Evolutionary conservation across 2,113 vertebrate genomes (phyloP), one percentile per base, ranked within the genome.

Genomic region (Chaetodon trifascialis): DNA sequence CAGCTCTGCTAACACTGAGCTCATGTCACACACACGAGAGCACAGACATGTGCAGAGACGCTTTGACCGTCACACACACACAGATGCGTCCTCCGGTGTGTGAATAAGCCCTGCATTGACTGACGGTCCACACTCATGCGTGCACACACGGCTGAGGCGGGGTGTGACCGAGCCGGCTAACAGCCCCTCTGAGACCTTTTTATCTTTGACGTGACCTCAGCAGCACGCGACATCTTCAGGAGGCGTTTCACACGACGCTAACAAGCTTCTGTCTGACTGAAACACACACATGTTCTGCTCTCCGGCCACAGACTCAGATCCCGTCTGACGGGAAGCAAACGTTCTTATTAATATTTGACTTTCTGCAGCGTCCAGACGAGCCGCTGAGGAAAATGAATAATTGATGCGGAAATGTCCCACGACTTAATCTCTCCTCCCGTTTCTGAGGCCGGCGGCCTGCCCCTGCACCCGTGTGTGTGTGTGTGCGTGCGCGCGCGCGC

Each of bases 321-420:
- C 44, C 36, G 5, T 69, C 79, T 59, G 69, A 74, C 42, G 11
- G n/a, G 10, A 15, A 78, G 63, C 47, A 76, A 82, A 63, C 11
- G 75, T 44, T 70, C n/a, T 0, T 34, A 65, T 84, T 81, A 81
- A 87, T 84, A 86, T 89, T 82, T 54, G 60, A 88, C 68, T 73
- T 52, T 17, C 55, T 71, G 71, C 58, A n/a, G 78, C n/a, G 85
- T 82, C 79, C 78, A 73, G 76, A 69, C 79, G 9, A 19, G 59
- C 84, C 42, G 65, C 72, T 9, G 69, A 59, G 73, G 70, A 76
- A 78, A 69, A 73, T 86, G 76, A 76, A 87, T 86, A 87, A 91
- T 89, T 83, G 51, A 91, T 87, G 68, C 21, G 72, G 80, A 85
- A 66, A 58, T 77, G 87, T 84, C 73, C n/a, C 44, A 86, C 83